Conservation (phyloP, 2,113 vertebrate genomes). For the Sander lucioperca region DNA sequence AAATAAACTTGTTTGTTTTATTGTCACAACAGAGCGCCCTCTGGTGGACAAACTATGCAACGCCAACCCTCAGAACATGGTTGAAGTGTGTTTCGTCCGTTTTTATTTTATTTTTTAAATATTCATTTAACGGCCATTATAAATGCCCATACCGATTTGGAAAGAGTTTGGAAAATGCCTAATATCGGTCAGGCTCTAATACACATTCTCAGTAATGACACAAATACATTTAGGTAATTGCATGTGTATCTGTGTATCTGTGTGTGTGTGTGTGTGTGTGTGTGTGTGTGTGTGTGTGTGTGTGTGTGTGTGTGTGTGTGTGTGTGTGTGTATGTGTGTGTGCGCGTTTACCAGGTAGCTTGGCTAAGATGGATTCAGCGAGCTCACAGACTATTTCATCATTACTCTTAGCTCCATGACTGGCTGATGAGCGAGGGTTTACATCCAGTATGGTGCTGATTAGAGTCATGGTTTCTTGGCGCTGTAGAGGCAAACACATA, state of each 20-base stretch:
- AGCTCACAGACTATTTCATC: conserved; percentile 85
- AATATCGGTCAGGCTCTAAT: not conserved
- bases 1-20: too few species aligned
- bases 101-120: too few species aligned
- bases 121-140: too few species aligned
- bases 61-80: too few species aligned
- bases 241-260: not conserved
- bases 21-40: too few species aligned
- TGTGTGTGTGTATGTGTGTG: not conserved
- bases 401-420: conserved; percentile 84
- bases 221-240: not conserved
- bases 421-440: conserved; percentile 82
- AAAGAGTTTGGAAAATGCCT: too few species aligned
- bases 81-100: too few species aligned
- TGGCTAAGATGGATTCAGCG: conserved; percentile 79
- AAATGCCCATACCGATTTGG: too few species aligned
- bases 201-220: not conserved
- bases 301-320: not conserved
- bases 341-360: conserved; percentile 76
- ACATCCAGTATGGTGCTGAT: conserved; percentile 86
- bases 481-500: conserved; percentile 58
- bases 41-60: too few species aligned
- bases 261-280: not conserved
- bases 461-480: conserved; percentile 84
- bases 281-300: not conserved